Evolutionary conservation across 2,888 invertebrate genomes (phyloP), one percentile per base, ranked within the genome.

Genomic region (Lasioglossum lativentre): DNA sequence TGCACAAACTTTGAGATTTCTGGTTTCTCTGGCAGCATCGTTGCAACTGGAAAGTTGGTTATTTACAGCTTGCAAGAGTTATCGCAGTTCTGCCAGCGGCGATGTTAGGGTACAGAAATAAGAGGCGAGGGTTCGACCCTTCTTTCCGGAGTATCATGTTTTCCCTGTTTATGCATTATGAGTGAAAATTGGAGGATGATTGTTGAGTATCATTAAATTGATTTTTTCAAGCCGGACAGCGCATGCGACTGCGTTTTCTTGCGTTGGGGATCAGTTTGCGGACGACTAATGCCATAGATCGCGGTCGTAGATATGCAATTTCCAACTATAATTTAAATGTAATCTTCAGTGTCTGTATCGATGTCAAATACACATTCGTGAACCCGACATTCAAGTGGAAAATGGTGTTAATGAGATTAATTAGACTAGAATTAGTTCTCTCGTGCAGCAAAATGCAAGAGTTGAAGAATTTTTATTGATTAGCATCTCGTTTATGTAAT

Each of bases 121-220:
- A 66, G 8, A 1, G n/a, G n/a, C 23, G 30, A 38, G 23, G 8
- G 19, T 16, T 27, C 3, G n/a, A 19, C 47, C 10, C 23, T 66
- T 66, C 66, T 66, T 12, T 12, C 23, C 1, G 4, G 19, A 30
- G 10, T 2, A 19, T 23, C 52, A 56, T n/a, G 56, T 14, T 34
- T 72, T 68, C 4, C 19, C 6, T 0, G 59, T 42, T 66, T 6
- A 78, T 82, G 71, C 19, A 83, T 84, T 83, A 83, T 78, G 42
- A 52, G 34, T 14, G 38, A 4, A 19, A 16, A 27, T 27, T 38
- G n/a, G 8, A 12, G 42, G 23, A 47, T 34, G 59, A 27, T 12
- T 5, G 42, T 16, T 5, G 2, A 16, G 16, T n/a, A 40, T 40
- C 70, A 71, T n/a, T 42, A 40, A 71, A 59, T 71, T 71, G 70